Percentiles rank a stretch among this genome's conserved stretches.
Conservation (phyloP, 2,113 vertebrate species). For the Glareola pratincola region DNA sequence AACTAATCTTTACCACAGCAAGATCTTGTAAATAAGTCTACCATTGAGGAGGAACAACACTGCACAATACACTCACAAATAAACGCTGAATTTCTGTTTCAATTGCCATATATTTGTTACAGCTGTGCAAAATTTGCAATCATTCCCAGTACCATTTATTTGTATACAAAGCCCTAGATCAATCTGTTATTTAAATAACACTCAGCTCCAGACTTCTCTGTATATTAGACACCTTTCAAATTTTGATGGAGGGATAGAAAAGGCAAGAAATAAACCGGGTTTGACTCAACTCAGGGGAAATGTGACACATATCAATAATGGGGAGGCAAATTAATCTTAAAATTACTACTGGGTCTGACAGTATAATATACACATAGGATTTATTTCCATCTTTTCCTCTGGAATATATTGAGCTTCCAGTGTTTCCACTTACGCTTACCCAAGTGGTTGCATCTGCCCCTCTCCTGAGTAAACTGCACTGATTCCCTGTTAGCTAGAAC, state of each 20-base stretch:
- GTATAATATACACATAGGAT: not conserved
- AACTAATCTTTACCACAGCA: not conserved
- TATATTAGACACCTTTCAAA: not conserved
- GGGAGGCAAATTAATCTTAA: not conserved
- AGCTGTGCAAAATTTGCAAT: not conserved
- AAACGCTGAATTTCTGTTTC: not conserved
- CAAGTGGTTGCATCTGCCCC: not conserved
- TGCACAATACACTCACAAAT: not conserved
- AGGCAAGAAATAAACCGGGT: not conserved
- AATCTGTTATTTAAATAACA: not conserved
- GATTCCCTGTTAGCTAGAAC: not conserved
- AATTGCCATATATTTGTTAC: not conserved
- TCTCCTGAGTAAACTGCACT: not conserved
- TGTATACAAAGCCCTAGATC: not conserved
- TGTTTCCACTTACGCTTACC: not conserved
- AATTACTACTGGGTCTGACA: not conserved
- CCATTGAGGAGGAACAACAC: not conserved
- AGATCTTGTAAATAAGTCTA: not conserved
- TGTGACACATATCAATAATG: not conserved
- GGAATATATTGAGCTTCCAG: not conserved
- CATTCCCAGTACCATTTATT: not conserved
- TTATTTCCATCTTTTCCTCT: not conserved
- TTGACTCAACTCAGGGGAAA: not conserved
- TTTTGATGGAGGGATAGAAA: not conserved
- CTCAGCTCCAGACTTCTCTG: not conserved